Base-by-base conservation (phyloP, 2,888 invertebrate genomes). In the Cerceris ruficornis region DNA sequence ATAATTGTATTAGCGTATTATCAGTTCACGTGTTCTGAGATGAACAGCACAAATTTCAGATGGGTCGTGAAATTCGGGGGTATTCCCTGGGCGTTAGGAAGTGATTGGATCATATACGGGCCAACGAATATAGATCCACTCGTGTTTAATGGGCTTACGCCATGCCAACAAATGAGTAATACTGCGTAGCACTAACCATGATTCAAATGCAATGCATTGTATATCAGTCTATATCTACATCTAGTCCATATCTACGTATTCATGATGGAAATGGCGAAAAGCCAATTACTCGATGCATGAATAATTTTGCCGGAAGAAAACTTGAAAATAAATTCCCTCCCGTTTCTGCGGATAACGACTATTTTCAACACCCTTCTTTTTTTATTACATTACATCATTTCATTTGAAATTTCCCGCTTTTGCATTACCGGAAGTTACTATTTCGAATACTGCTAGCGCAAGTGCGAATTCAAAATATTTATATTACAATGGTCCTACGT, bases 71-170 rank as follows among this genome's bases (percentile, higher is more conserved):
- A 83, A 83, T 83, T 81, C 74, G 64, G 59, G 61, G 69, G 52
- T 83, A 77, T 77, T 83, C 80, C 73, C 73, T 50, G 69, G 71
- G 78, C 60, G 75, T 81, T 83, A 81, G 61, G 77, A 75, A 75
- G 62, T 80, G 80, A 83, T 83, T 76, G 83, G 83, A 83, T 83
- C 78, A 81, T 81, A 75, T 61, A 72, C 70, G 78, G 75, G 52
- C 65, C 71, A 81, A 76, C 83, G 71, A 78, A 72, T 28, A 28
- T 78, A 80, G 52, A 76, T 83, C 59, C 59, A 68, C 77, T 61
- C 71, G 75, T 70, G 77, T 72, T 81, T 83, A 83, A 83, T 83
- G 78, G 83, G 80, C 72, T 83, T 81, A 85, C 75, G 73, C 70
- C 64, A 50, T 55, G 55, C 73, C 80, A 76, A 81, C 70, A 76